A percentile compares a stretch with the other conserved stretches of the same genome.
phyloP scores from a whole-genome alignment of 2,113 vertebrate species.

The Thomomys bottae region DNA sequence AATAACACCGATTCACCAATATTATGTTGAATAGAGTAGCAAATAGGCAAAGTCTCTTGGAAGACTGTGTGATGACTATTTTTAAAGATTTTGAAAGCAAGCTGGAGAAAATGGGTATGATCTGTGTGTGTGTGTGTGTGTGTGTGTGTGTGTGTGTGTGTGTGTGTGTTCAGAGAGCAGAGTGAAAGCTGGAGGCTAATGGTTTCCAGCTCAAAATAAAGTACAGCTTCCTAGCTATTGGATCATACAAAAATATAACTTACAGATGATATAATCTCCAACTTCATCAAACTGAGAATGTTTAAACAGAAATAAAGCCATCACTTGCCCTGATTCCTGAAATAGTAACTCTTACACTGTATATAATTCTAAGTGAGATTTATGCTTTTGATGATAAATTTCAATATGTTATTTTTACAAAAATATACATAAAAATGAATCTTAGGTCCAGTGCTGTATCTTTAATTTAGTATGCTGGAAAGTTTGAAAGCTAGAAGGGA shows the following conservation, averaged over 20 bases:
- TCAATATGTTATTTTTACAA: neutral
- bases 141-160: neutral
- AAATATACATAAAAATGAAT: neutral
- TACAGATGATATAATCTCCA: neutral
- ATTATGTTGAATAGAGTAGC: neutral
- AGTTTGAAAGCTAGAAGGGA: neutral
- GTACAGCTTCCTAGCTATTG: neutral
- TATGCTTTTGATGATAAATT: neutral
- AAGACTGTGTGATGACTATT: neutral
- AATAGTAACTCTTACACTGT: neutral
- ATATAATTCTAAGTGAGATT: conserved; percentile 18
- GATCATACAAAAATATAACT: neutral
- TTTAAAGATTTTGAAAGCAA: neutral
- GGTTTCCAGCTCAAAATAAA: conserved; percentile 2
- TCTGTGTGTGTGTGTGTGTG: neutral
- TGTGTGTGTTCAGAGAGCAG: neutral
- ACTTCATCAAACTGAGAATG: neutral
- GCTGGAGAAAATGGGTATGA: neutral
- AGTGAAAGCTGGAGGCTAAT: neutral
- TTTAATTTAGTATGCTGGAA: neutral
- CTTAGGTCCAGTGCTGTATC: neutral
- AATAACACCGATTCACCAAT: neutral
- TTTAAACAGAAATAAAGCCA: neutral
- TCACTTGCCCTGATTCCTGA: neutral
- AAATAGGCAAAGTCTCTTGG: neutral